Conservation (phyloP, 2,888 invertebrate species). For the Helleia helle region DNA sequence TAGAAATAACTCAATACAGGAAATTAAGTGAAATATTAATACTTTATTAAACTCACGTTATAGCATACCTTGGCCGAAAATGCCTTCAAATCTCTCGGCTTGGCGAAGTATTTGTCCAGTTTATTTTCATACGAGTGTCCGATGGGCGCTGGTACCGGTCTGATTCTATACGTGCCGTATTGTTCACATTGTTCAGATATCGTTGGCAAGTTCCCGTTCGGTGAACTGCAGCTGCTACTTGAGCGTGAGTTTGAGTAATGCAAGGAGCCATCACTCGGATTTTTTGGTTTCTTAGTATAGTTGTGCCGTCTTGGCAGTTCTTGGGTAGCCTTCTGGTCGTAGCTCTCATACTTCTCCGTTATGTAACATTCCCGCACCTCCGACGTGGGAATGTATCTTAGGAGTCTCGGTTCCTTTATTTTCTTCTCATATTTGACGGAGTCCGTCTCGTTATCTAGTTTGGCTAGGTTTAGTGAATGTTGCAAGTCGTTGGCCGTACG, state of each 20-base stretch:
- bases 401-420: conserved; percentile 52
- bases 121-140: conserved; percentile 49
- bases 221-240: conserved; percentile 61
- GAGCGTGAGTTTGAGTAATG: conserved; percentile 62
- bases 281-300: conserved; percentile 58
- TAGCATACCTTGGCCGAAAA: conserved; percentile 47
- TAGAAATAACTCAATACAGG: no score
- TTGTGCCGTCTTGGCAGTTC: conserved; percentile 49
- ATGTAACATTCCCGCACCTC: conserved; percentile 58
- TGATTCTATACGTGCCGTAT: conserved; percentile 50
- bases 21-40: not conserved
- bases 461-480: conserved; percentile 43
- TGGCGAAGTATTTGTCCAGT: conserved; percentile 58
- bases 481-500: conserved; percentile 53
- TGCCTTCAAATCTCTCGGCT: conserved; percentile 47
- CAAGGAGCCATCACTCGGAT: conserved; percentile 56
- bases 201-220: conserved; percentile 57
- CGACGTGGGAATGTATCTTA: conserved; percentile 56
- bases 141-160: conserved; percentile 30
- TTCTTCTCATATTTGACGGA: conserved; percentile 60
- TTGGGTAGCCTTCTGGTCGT: conserved; percentile 50
- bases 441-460: conserved; percentile 61
- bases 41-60: conserved; percentile 11
- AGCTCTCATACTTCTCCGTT: conserved; percentile 58
- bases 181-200: conserved; percentile 61